Conservation (phyloP, 2,888 invertebrate genomes). For the Drosophila birchii region DNA sequence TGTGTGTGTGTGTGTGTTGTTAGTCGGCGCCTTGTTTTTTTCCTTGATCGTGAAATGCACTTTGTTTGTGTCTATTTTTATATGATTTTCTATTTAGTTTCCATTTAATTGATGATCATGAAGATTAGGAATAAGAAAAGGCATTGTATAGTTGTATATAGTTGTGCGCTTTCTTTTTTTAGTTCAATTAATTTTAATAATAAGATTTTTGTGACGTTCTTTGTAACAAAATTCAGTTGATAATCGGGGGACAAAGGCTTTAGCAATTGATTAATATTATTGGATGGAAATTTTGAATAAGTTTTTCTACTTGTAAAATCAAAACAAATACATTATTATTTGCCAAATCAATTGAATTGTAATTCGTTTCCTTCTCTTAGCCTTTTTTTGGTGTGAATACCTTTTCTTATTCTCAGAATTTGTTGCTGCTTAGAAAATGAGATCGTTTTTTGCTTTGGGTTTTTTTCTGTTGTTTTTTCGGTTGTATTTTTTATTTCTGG, state of each 20-base stretch:
- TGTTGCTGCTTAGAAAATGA: slow-evolving; percentile 41
- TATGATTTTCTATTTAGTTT: slow-evolving; percentile 25
- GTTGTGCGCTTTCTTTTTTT: slow-evolving; percentile 26
- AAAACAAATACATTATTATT: slow-evolving; percentile 40
- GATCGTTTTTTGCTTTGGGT: slow-evolving; percentile 29
- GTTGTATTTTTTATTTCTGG: slow-evolving; percentile 25
- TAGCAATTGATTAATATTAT: slow-evolving; percentile 10
- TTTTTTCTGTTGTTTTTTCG: slow-evolving; percentile 27
- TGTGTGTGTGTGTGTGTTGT: slow-evolving; percentile 7
- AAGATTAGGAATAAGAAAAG: slow-evolving; percentile 73
- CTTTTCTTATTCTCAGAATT: slow-evolving; percentile 69
- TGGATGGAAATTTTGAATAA: not conserved
- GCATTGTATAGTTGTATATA: slow-evolving; percentile 55
- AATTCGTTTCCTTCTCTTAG: slow-evolving; percentile 13
- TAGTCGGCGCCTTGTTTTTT: slow-evolving; percentile 28
- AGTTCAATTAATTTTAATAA: slow-evolving; percentile 55
- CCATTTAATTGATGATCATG: slow-evolving; percentile 31
- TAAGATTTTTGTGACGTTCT: slow-evolving; percentile 30
- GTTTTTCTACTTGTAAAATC: slow-evolving; percentile 1
- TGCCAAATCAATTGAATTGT: slow-evolving; percentile 44
- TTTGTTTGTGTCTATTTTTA: slow-evolving; percentile 41
- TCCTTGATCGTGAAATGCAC: slow-evolving; percentile 32
- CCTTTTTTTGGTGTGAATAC: slow-evolving; percentile 54
- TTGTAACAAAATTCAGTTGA: slow-evolving; percentile 13
- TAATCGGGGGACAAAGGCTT: slow-evolving; percentile 19